A percentile compares a stretch with the other conserved stretches of the same genome.
These are phyloP conservation scores for Agelas oroides DNA, from an alignment of 37 sponge, comb jelly and placozoan species.

Conservation along the genomic window DNA sequence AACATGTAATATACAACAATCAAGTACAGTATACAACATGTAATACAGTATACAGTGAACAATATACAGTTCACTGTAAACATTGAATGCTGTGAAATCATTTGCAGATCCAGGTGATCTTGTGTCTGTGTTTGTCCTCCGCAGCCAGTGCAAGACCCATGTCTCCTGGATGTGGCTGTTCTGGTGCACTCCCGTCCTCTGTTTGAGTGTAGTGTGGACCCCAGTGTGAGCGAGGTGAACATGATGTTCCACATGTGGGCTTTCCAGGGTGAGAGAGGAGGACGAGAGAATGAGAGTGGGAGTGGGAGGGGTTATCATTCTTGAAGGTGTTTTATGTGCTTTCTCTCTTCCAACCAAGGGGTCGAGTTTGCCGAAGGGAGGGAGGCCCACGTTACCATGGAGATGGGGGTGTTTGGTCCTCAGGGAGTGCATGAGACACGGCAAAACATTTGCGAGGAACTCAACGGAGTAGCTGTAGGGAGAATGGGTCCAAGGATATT, in stretches of 20 bases:
- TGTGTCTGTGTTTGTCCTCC: background rate
- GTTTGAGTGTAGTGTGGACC: slow-evolving; percentile 34
- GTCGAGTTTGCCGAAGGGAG: no score
- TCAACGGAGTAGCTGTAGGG: slow-evolving; percentile 17
- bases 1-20: no score
- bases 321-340: background rate
- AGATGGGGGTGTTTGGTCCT: slow-evolving; percentile 26
- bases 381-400: slow-evolving; percentile 27
- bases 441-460: slow-evolving; percentile 25
- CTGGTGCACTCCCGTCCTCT: slow-evolving; percentile 33
- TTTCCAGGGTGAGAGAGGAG: slow-evolving; percentile 16
- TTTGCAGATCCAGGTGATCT: no score
- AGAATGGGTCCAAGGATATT: slow-evolving; percentile 1
- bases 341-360: no score
- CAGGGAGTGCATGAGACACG: slow-evolving; percentile 14
- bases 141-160: slow-evolving; percentile 4
- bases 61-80: no score
- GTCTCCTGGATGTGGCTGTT: slow-evolving; percentile 20
- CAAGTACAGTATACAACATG: no score
- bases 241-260: slow-evolving; percentile 57
- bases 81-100: no score
- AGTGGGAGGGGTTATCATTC: background rate
- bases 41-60: no score
- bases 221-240: slow-evolving; percentile 46
- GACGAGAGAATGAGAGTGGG: background rate